Evolutionary conservation across 2,888 invertebrate species (phyloP).

Genomic region (Lutraria lutraria): DNA sequence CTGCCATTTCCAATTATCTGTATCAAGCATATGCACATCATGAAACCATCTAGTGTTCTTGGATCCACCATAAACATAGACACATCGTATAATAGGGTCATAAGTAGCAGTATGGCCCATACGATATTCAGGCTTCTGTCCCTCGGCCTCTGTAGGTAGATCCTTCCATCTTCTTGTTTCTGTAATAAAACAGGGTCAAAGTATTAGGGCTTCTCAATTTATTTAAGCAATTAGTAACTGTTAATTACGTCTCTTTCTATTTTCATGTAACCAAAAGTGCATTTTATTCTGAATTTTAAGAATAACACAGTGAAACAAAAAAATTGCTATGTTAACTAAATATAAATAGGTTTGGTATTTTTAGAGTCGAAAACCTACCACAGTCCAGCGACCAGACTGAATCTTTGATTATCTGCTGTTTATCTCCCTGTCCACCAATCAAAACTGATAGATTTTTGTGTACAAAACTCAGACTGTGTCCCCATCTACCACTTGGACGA

Average conservation of each 20-base stretch:
- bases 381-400: constrained; percentile 83
- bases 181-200: constrained; percentile 63
- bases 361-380: no score
- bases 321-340: no score
- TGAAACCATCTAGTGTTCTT: constrained; percentile 86
- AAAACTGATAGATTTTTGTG: constrained; percentile 80
- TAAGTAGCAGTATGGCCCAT: constrained; percentile 86
- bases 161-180: constrained; percentile 81
- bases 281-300: no score
- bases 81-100: constrained; percentile 83
- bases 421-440: constrained; percentile 84
- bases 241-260: no score
- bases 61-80: constrained; percentile 85
- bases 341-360: no score
- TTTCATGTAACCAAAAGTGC: no score
- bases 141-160: constrained; percentile 74
- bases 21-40: constrained; percentile 85
- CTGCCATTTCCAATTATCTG: constrained; percentile 85
- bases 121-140: constrained; percentile 81
- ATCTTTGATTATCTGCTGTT: constrained; percentile 82
- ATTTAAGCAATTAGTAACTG: no score
- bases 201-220: no score
- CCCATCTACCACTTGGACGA: constrained; percentile 84
- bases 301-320: no score
- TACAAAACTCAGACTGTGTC: constrained; percentile 83